These are phyloP conservation scores for Olivierus martensii DNA, from an alignment of 1,140 invertebrate species.

Conservation along the genomic window DNA sequence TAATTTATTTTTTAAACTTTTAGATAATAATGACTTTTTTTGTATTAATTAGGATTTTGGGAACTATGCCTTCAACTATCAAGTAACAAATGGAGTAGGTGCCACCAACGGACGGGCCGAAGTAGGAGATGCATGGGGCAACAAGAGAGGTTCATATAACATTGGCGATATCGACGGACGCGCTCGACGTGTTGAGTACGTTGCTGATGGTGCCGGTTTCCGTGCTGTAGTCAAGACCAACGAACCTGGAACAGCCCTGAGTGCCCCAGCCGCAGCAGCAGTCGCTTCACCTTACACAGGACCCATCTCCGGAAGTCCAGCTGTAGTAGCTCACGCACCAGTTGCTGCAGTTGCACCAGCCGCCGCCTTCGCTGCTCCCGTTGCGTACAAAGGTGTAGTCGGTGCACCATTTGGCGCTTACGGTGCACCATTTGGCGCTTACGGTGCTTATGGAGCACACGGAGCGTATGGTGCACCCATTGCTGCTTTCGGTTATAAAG, in stretches of 20 bases:
- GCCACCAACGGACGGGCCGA: constrained; percentile 19
- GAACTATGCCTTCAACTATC: constrained; percentile 20
- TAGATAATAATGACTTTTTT: background rate
- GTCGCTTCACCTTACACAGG: background rate
- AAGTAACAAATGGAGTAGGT: constrained; percentile 16
- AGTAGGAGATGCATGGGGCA: constrained; percentile 18
- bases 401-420: too few species aligned
- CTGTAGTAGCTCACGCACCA: background rate
- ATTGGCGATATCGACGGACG: constrained; percentile 10
- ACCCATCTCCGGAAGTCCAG: background rate
- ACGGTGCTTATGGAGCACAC: too few species aligned
- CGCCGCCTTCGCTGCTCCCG: background rate
- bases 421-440: too few species aligned
- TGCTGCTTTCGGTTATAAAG: too few species aligned
- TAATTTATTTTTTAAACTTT: too few species aligned
- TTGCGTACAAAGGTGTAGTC: too few species aligned
- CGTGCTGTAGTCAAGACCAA: constrained; percentile 6
- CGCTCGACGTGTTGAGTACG: constrained; percentile 4
- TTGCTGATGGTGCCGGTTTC: constrained; percentile 8
- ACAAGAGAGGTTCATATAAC: constrained; percentile 10
- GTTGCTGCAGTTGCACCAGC: background rate
- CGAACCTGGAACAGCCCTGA: constrained; percentile 4
- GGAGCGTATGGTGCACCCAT: too few species aligned
- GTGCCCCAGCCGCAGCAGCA: constrained; percentile 12
- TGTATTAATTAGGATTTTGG: constrained; percentile 10